Percentiles rank a stretch among this genome's conserved stretches.
Conservation (phyloP, 2,797 vertebrate species). For the Cichlasoma orientale region DNA sequence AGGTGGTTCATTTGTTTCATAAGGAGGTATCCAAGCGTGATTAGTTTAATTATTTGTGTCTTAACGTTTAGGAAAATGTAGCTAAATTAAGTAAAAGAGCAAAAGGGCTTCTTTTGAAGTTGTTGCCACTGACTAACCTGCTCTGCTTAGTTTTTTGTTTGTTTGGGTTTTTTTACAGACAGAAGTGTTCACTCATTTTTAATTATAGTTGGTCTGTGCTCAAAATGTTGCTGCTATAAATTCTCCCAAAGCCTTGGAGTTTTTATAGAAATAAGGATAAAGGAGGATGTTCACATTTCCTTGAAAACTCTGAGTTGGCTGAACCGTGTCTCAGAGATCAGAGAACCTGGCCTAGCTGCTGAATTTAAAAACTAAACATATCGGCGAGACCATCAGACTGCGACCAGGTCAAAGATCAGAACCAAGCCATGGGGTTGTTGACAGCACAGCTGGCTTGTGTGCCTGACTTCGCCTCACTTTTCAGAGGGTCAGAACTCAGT, state of each 20-base stretch:
- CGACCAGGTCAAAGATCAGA: constrained; percentile 40
- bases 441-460: constrained; percentile 88
- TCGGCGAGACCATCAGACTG: constrained; percentile 71
- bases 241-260: background rate
- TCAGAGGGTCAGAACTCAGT: constrained; percentile 79
- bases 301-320: constrained; percentile 1
- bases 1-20: background rate
- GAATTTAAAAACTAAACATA: constrained; percentile 54
- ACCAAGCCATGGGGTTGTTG: constrained; percentile 65
- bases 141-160: background rate
- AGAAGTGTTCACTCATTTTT: background rate
- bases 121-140: background rate
- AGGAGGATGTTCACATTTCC: constrained; percentile 1
- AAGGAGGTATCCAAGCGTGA: background rate
- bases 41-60: background rate
- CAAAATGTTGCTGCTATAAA: background rate
- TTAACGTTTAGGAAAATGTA: constrained; percentile 1
- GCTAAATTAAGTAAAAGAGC: background rate
- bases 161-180: background rate
- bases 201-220: background rate
- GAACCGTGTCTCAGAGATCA: background rate
- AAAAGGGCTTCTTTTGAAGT: background rate
- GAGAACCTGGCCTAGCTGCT: constrained; percentile 5
- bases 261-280: constrained; percentile 21
- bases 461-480: constrained; percentile 83